These are phyloP conservation scores for Lucinisca nassula DNA, from an alignment of 2,888 invertebrate genomes.

Conservation along the genomic window DNA sequence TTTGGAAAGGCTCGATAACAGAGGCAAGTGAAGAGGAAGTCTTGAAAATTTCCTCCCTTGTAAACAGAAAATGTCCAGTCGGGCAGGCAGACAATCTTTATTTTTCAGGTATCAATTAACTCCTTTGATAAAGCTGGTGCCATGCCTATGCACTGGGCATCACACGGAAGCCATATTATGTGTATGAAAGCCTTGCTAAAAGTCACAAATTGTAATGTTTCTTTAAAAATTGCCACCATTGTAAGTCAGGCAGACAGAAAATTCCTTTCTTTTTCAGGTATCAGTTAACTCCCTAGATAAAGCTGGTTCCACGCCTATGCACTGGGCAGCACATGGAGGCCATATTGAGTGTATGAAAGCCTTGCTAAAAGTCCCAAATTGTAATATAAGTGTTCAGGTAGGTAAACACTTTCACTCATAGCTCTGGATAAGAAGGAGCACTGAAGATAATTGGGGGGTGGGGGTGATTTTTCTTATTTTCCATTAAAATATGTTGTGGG, in stretches of 20 bases:
- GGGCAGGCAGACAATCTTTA: background rate
- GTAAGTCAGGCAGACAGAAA: too few relatives aligned
- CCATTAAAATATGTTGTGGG: too few relatives aligned
- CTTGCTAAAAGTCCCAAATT: constrained; percentile 89
- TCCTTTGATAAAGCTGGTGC: constrained; percentile 91
- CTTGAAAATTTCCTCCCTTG: too few relatives aligned
- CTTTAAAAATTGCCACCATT: too few relatives aligned
- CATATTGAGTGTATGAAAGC: constrained; percentile 90
- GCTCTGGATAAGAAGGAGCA: too few relatives aligned
- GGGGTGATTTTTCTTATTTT: too few relatives aligned
- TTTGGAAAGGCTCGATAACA: too few relatives aligned
- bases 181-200: constrained; percentile 89
- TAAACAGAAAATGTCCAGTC: too few relatives aligned
- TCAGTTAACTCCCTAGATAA: constrained; percentile 91
- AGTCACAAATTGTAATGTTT: constrained; percentile 88
- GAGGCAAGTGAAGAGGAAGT: too few relatives aligned
- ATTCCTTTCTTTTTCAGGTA: constrained; percentile 84
- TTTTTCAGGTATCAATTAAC: constrained; percentile 90
- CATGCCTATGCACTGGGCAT: constrained; percentile 91
- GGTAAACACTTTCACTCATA: too few relatives aligned
- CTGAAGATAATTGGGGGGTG: too few relatives aligned
- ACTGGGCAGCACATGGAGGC: constrained; percentile 91
- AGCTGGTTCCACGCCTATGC: constrained; percentile 91
- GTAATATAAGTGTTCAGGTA: constrained; percentile 89
- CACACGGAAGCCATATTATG: constrained; percentile 90